Evolutionary conservation across 2,113 vertebrate species (phyloP).

Genomic region (Periophthalmodon schlosseri): DNA sequence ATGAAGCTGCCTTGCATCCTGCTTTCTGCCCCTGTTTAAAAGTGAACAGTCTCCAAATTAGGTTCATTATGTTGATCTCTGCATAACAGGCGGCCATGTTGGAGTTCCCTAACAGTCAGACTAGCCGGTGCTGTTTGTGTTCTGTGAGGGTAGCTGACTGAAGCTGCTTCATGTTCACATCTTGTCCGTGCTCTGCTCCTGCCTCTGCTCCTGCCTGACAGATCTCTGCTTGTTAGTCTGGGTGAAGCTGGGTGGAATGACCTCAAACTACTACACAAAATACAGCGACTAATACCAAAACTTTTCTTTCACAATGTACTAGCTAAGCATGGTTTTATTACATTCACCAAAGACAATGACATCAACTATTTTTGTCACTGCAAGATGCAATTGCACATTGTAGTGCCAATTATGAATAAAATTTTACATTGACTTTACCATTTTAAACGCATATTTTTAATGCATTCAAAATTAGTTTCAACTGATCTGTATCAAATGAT

Average conservation of each 20-base stretch:
- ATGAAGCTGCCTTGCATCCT: conserved; percentile 54
- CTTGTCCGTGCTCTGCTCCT: conserved; percentile 45
- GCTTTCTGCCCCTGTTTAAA: conserved; percentile 52
- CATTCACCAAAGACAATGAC: conserved; percentile 1
- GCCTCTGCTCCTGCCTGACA: conserved; percentile 28
- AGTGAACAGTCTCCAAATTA: conserved; percentile 16
- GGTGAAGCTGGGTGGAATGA: conserved; percentile 64
- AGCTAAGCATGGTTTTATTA: background rate
- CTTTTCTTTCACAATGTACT: background rate
- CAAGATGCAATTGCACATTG: background rate
- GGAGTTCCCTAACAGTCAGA: conserved; percentile 14
- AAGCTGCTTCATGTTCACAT: conserved; percentile 43
- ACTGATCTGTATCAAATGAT: too few species aligned
- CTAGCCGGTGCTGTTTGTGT: conserved; percentile 2
- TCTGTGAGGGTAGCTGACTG: conserved; percentile 23
- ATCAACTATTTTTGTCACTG: too few species aligned
- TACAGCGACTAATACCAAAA: background rate
- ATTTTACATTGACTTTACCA: too few species aligned
- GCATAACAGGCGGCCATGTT: conserved; percentile 50
- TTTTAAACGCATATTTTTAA: too few species aligned
- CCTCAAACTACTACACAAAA: conserved; percentile 20
- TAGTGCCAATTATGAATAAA: too few species aligned
- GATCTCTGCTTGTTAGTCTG: conserved; percentile 43
- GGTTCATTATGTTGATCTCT: conserved; percentile 42
- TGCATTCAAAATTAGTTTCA: too few species aligned